phyloP scores from a whole-genome alignment of 1,140 invertebrate species.

The Lineus longissimus region DNA sequence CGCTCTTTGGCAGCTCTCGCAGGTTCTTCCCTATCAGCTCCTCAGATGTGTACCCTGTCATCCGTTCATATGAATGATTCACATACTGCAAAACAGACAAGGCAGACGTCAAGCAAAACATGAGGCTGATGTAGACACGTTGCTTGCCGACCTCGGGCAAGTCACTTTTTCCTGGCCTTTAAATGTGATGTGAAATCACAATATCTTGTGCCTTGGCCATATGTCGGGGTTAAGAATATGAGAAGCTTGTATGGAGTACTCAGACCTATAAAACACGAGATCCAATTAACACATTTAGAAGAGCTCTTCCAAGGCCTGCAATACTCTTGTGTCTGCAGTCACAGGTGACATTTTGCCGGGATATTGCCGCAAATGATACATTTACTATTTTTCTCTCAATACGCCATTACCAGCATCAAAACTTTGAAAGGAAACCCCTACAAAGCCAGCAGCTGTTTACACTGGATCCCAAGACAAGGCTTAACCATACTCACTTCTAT shows the following conservation, averaged over 20 bases:
- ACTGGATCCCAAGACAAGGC: too few relatives aligned
- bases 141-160: background rate
- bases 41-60: conserved; percentile 69
- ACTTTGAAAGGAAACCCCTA: too few relatives aligned
- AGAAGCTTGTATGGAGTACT: too few relatives aligned
- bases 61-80: conserved; percentile 72
- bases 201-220: background rate
- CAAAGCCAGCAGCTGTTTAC: too few relatives aligned
- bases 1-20: conserved; percentile 51
- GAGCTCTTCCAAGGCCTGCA: too few relatives aligned
- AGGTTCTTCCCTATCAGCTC: conserved; percentile 75
- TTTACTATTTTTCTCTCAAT: too few relatives aligned
- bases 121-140: too few relatives aligned
- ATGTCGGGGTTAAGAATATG: too few relatives aligned
- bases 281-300: too few relatives aligned
- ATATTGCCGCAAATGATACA: background rate
- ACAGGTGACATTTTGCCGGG: background rate
- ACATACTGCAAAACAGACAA: conserved; percentile 64
- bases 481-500: conserved; percentile 66
- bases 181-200: background rate
- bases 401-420: too few relatives aligned
- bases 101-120: background rate
- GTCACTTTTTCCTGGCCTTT: background rate
- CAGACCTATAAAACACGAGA: too few relatives aligned
- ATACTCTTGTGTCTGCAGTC: too few relatives aligned